phyloP scores from a whole-genome alignment of 2,797 vertebrate genomes.

The Acestrorhynchus altus region DNA sequence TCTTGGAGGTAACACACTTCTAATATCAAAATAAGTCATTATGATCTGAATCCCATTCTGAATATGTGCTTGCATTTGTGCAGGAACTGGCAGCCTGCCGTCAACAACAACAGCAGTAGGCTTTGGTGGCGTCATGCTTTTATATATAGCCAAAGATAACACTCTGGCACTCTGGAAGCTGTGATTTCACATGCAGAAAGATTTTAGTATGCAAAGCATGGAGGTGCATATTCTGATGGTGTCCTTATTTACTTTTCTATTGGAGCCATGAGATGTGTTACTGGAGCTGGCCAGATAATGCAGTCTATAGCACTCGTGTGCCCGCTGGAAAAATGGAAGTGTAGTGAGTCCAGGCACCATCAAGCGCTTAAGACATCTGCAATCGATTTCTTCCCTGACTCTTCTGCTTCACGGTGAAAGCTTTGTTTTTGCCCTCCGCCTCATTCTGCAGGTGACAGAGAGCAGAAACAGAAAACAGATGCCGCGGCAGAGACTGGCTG shows the following conservation, averaged over 20 bases:
- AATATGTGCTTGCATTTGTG: neutral
- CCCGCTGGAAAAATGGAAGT: neutral
- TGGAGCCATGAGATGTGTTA: neutral
- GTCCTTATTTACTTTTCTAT: neutral
- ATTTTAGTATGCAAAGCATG: neutral
- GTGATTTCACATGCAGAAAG: neutral
- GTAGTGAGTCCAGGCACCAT: neutral
- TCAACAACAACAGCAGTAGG: neutral
- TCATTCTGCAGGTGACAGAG: conserved; percentile 48
- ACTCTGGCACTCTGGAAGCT: neutral
- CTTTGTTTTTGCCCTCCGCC: conserved; percentile 49
- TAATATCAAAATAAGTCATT: neutral
- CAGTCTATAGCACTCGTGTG: neutral
- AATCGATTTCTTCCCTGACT: neutral
- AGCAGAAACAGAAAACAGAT: conserved; percentile 61
- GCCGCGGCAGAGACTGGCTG: conserved; percentile 57
- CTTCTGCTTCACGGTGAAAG: neutral
- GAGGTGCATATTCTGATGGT: neutral
- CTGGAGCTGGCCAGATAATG: neutral
- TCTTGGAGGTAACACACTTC: neutral
- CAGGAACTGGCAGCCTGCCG: neutral
- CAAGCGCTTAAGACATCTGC: neutral
- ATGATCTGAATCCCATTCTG: neutral
- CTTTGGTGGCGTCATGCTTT: neutral
- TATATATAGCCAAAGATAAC: neutral